phyloP scores from a whole-genome alignment of 2,797 vertebrate genomes.

The Platyrinchus mystaceus region DNA sequence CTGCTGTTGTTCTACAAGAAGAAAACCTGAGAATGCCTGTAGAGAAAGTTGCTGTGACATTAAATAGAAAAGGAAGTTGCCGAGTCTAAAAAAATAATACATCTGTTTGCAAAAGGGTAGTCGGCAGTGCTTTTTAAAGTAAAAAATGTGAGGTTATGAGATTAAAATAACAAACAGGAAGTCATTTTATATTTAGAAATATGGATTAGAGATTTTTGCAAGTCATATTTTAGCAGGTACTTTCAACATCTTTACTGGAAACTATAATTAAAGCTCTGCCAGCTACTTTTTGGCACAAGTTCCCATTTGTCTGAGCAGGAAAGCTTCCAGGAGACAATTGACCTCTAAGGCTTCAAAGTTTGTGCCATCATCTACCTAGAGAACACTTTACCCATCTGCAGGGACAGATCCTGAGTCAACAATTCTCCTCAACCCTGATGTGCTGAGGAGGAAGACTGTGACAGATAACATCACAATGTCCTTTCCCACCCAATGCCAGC shows the following conservation, averaged over 20 bases:
- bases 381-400: background rate
- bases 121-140: conserved; percentile 26
- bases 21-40: conserved; percentile 7
- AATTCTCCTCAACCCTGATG: background rate
- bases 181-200: conserved; percentile 70
- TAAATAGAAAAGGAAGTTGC: background rate
- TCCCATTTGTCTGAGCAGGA: background rate
- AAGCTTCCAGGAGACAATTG: background rate
- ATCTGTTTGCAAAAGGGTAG: conserved; percentile 16
- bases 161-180: conserved; percentile 70
- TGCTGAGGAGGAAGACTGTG: background rate
- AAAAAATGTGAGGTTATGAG: conserved; percentile 49
- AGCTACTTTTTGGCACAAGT: background rate
- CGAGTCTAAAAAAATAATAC: background rate
- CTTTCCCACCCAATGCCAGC: background rate
- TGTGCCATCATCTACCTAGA: background rate
- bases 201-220: conserved; percentile 65
- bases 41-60: background rate
- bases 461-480: accelerated
- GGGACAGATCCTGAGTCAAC: background rate
- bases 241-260: conserved; percentile 61
- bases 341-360: background rate
- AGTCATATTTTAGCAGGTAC: conserved; percentile 35
- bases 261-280: conserved; percentile 53
- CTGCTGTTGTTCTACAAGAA: conserved; percentile 16